These are phyloP conservation scores for Dermolepida albohirtum DNA, from an alignment of 2,888 invertebrate genomes.

Conservation along the genomic window DNA sequence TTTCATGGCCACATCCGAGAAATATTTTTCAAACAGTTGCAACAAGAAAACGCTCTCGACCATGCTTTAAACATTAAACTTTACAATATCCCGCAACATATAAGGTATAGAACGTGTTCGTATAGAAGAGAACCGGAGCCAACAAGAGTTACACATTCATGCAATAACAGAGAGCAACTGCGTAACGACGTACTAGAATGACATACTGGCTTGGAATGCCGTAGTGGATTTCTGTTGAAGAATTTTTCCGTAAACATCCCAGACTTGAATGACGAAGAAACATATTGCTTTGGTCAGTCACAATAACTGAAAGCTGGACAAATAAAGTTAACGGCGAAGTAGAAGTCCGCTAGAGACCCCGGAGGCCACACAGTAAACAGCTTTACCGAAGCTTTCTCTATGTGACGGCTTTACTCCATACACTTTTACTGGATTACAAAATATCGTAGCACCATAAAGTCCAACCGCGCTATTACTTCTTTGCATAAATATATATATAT, in stretches of 20 bases:
- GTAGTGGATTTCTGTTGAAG: slow-evolving; percentile 19
- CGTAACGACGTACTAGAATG: slow-evolving; percentile 7
- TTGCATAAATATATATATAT: background rate
- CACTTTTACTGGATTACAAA: slow-evolving; percentile 34
- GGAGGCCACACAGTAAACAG: slow-evolving; percentile 32
- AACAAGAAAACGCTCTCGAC: slow-evolving; percentile 8
- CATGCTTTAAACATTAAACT: slow-evolving; percentile 35
- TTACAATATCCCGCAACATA: slow-evolving; percentile 17
- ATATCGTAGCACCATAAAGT: slow-evolving; percentile 34
- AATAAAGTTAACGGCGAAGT: slow-evolving; percentile 38
- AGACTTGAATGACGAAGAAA: slow-evolving; percentile 21
- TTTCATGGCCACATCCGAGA: slow-evolving; percentile 15
- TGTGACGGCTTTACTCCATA: slow-evolving; percentile 36
- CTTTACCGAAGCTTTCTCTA: slow-evolving; percentile 40
- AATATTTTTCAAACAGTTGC: slow-evolving; percentile 10
- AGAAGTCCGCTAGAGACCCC: slow-evolving; percentile 25
- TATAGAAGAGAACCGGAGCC: slow-evolving; percentile 13
- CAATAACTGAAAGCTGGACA: slow-evolving; percentile 39
- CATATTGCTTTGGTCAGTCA: slow-evolving; percentile 35
- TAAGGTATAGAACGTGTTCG: slow-evolving; percentile 22
- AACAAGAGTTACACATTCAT: background rate
- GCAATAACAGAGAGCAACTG: slow-evolving; percentile 2
- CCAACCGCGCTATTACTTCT: slow-evolving; percentile 30
- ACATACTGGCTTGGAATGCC: slow-evolving; percentile 14
- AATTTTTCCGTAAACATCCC: slow-evolving; percentile 36